Base-by-base conservation (phyloP, 2,113 vertebrate species). In the Agapornis roseicollis region DNA sequence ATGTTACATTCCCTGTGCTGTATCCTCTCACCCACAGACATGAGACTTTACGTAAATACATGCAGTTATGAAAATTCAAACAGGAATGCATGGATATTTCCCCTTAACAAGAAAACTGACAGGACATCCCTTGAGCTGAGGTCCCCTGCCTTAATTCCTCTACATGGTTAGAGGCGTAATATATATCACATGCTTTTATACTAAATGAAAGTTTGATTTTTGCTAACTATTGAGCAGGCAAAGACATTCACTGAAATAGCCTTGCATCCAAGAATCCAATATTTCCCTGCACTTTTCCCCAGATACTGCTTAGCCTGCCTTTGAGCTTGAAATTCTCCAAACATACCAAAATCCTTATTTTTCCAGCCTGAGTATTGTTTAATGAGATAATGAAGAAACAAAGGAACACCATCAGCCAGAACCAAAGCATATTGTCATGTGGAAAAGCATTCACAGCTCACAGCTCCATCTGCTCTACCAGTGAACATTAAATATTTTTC, bases 381-480 rank as follows among this genome's bases (percentile, higher is more conserved):
- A 95, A 96, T 90, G 89, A 97, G 89, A 85, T 94, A 95, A 97
- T 81, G 84, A 85, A 96, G 79, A 89, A 92, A 94, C 88, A 96
- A 94, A 97, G 69, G 87, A 92, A 64, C 50, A 35, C 20, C 86
- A 77, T 58, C 94, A 97, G 88, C 95, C 89, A 96, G 82, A 91
- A 96, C 72, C 64, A 68, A 90, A 97, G 80, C 71, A 76, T 63
- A 78, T 97, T 87, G 95, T 83, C 88, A 96, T 37, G 77, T 25
- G 81, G 88, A 83, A 80, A 88, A 91, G 64, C 7, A 16, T 63
- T 93, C 86, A 23, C 22, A 71, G 88, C 91, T 97, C 87, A 29
- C 73, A 94, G 88, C 79, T 93, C 97, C 96, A 97, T 97, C 97
- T 98, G 97, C 94, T 97, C 95, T 78, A 90, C 70, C 66, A 95